Evolutionary conservation across 92 coral and sea anemone genomes (phyloP), one percentile per base, ranked within the genome.

Genomic region (Porites divaricata): DNA sequence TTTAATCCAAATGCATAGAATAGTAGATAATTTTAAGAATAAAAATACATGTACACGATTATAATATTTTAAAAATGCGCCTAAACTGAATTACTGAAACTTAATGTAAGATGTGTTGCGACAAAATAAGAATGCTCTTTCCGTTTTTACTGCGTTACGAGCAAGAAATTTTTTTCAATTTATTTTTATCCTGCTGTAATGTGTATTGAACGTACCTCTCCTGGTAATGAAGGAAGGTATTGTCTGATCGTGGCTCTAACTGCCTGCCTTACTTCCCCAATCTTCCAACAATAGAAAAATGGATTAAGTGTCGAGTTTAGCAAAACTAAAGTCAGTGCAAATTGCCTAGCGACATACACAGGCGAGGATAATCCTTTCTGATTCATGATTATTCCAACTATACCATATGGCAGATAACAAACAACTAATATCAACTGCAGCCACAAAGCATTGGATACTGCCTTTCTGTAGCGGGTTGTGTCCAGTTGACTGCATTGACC

Each of bases 251-350:
- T 67, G n/a, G 5, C 75, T 50, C 56, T 79, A 28, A 79, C 75
- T 15, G 75, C 73, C 19, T 50, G 63, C 19, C 83, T 67, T 63
- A 79, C 52, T 23, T 28, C 28, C 2, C 13, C 59, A 48, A 81
- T 81, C 59, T 48, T 81, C 77, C 77, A 81, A 16, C 77, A 81
- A 67, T 70, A 81, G 49, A 81, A 77, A 57, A 81, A 22, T 8
- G 85, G 85, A 22, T 81, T 81, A 11, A 81, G 5, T 24, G 78
- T 56, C 0, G 85, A 81, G 85, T 81, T 70, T 1, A 81, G 24
- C 8, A 21, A 24, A 49, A 22, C 50, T 10, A 78, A 48, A 24
- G 50, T 50, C 6, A 78, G 15, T 21, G 83, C 8, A 49, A 23
- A 20, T 69, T 21, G 21, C 22, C 59, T 63, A 23, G 63, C 73